phyloP scores from a whole-genome alignment of 2,797 vertebrate genomes.

The Sandelia bainsii region DNA sequence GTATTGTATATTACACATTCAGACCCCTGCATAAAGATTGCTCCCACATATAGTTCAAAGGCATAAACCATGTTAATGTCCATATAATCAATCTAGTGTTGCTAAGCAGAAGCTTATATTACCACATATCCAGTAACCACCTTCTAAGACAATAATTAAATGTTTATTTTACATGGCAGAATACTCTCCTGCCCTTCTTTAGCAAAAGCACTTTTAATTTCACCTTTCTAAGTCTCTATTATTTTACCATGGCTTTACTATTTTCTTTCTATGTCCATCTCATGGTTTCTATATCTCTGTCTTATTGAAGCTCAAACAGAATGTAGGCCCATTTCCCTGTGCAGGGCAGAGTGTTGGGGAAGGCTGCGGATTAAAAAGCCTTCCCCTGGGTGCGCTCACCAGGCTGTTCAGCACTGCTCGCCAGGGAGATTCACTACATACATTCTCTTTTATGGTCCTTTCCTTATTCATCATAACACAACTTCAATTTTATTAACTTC shows the following conservation, averaged over 20 bases:
- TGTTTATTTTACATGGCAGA: slow-evolving; percentile 16
- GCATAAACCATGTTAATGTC: slow-evolving; percentile 36
- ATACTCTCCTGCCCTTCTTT: not conserved
- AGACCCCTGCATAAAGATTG: slow-evolving; percentile 26
- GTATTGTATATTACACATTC: slow-evolving; percentile 31
- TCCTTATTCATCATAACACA: slow-evolving; percentile 85
- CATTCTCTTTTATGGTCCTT: slow-evolving; percentile 82
- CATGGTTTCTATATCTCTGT: slow-evolving; percentile 62
- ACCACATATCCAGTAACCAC: slow-evolving; percentile 28
- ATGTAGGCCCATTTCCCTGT: slow-evolving; percentile 66
- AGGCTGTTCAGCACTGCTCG: slow-evolving; percentile 74
- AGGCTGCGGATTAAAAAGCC: slow-evolving; percentile 81
- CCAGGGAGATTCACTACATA: slow-evolving; percentile 82
- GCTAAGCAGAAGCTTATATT: slow-evolving; percentile 37
- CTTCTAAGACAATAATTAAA: slow-evolving; percentile 43
- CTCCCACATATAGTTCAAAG: slow-evolving; percentile 16
- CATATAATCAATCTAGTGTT: slow-evolving; percentile 56
- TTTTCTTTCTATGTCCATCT: slow-evolving; percentile 52
- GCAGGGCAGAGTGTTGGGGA: slow-evolving; percentile 66
- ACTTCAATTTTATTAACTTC: slow-evolving; percentile 85
- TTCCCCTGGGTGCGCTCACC: slow-evolving; percentile 79
- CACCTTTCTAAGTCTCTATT: slow-evolving; percentile 29
- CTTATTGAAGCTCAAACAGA: slow-evolving; percentile 73
- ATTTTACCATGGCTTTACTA: slow-evolving; percentile 22
- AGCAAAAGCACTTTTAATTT: slow-evolving; percentile 36